phyloP scores from a whole-genome alignment of 2,797 vertebrate species.

The Pelochelys cantorii region DNA sequence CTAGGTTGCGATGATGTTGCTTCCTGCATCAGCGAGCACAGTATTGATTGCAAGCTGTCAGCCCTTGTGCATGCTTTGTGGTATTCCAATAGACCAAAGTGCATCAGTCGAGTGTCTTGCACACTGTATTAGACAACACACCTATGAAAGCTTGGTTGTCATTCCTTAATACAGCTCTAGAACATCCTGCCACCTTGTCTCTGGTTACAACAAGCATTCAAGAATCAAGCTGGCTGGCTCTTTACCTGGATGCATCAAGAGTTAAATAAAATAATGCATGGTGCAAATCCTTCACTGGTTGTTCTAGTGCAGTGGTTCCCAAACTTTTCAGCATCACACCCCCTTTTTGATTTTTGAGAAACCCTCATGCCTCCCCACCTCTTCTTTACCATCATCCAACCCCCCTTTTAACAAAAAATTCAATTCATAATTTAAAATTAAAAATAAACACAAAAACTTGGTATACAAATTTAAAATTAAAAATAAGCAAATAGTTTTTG shows the following conservation, averaged over 20 bases:
- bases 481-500: too few relatives aligned
- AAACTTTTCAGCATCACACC: too few relatives aligned
- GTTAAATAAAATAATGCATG: not conserved
- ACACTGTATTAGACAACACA: slow-evolving; percentile 11
- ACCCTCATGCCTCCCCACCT: too few relatives aligned
- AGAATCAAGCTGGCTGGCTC: not conserved
- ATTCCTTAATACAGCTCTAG: not conserved
- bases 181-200: not conserved
- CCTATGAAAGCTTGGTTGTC: not conserved
- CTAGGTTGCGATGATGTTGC: slow-evolving; percentile 67
- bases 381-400: too few relatives aligned
- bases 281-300: not conserved
- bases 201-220: not conserved
- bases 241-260: not conserved
- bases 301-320: rapidly evolving
- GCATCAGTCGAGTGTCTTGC: slow-evolving; percentile 14
- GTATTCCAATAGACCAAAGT: slow-evolving; percentile 52
- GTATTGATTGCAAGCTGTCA: slow-evolving; percentile 76
- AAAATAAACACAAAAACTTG: too few relatives aligned
- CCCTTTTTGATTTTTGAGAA: too few relatives aligned
- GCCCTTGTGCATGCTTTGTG: slow-evolving; percentile 44
- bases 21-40: slow-evolving; percentile 63
- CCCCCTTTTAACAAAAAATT: too few relatives aligned
- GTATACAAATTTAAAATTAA: too few relatives aligned
- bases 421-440: too few relatives aligned